Evolutionary conservation across 2,113 vertebrate species (phyloP).

Genomic region (Aptenodytes patagonicus): DNA sequence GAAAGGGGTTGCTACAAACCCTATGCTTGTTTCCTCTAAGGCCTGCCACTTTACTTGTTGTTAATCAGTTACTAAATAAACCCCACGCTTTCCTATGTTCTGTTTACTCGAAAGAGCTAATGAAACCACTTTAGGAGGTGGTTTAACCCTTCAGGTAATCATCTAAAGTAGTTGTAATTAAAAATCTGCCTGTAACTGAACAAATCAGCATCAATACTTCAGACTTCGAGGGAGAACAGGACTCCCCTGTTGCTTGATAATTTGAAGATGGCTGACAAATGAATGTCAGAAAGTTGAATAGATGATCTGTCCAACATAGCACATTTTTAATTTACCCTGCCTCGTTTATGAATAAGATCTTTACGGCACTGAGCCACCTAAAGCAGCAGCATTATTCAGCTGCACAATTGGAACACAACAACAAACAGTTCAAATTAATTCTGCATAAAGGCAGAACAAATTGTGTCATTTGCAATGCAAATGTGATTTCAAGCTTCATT

Average conservation of each 20-base stretch:
- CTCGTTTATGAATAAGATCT: neutral
- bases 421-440: conserved; percentile 51
- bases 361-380: neutral
- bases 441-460: conserved; percentile 56
- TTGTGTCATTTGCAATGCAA: conserved; percentile 62
- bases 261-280: neutral
- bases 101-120: neutral
- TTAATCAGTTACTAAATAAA: neutral
- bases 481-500: conserved; percentile 51
- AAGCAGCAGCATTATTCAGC: conserved; percentile 32
- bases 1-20: neutral
- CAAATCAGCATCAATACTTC: neutral
- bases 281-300: neutral
- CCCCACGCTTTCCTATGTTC: neutral
- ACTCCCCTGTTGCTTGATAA: neutral
- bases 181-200: neutral
- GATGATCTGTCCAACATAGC: neutral
- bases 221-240: neutral
- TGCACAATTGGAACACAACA: conserved; percentile 50
- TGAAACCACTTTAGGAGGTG: neutral
- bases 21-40: neutral
- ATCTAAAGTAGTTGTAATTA: neutral
- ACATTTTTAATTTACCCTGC: neutral
- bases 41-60: neutral
- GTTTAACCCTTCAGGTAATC: neutral